Evolutionary conservation across 2,113 vertebrate genomes (phyloP).

Genomic region (Halichoerus grypus): DNA sequence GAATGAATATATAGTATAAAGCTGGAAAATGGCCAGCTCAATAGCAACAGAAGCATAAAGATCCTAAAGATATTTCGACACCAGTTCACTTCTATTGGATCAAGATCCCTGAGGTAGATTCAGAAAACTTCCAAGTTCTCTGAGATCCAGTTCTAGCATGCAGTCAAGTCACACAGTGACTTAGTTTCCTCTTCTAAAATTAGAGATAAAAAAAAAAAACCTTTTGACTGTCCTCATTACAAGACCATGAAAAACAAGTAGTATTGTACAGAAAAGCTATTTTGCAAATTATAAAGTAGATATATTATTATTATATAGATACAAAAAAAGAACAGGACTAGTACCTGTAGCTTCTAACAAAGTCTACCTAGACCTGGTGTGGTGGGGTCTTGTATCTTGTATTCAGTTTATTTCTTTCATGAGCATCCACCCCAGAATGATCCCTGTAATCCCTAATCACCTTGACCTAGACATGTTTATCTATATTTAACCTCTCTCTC

Average conservation of each 20-base stretch:
- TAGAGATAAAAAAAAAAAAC: not conserved
- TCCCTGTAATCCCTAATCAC: not conserved
- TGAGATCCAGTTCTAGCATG: not conserved
- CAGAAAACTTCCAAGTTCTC: not conserved
- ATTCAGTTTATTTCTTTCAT: not conserved
- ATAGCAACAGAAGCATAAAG: not conserved
- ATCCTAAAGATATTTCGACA: not conserved
- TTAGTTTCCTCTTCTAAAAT: not conserved
- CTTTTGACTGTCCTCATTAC: not conserved
- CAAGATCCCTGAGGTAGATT: not conserved
- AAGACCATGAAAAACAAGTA: not conserved
- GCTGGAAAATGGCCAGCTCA: not conserved
- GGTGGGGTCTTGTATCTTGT: not conserved
- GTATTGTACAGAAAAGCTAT: not conserved
- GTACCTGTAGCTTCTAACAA: not conserved
- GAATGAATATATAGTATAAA: not conserved
- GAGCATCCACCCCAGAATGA: not conserved
- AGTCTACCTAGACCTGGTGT: not conserved
- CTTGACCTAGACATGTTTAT: not conserved
- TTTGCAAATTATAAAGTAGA: not conserved
- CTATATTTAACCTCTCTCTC: not conserved
- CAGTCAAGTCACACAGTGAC: not conserved
- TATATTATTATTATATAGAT: not conserved
- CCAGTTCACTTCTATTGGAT: not conserved
- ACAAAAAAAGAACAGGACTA: not conserved